Evolutionary conservation across 2,797 vertebrate species (phyloP), one percentile per base, ranked within the genome.

Genomic region (Denticeps clupeoides): DNA sequence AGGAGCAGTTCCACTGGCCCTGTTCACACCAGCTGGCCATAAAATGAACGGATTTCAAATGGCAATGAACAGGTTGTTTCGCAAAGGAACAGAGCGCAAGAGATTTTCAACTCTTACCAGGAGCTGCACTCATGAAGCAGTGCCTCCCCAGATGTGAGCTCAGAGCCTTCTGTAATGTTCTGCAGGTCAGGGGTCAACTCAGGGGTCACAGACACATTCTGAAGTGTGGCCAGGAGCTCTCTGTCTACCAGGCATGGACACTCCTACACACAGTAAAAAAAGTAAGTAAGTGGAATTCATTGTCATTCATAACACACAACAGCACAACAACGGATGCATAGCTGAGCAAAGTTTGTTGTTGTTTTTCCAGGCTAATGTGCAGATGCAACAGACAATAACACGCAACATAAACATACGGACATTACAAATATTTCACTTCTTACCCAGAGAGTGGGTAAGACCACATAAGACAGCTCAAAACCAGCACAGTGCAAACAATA

Each of bases 241-340:
- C 48, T 56, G 3, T 84, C 81, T 46, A 91, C 75, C 49, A 80
- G 41, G 40, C 90, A 93, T 0, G 88, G 87, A 51, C 91, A 93
- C 41, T 88, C 87, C 90, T 91, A 58, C 11, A 18, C 10, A 70
- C 41, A 63, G 62, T 6, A 29, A 26, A 3, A 47, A 1, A 50
- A 10, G 40, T 21, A 3, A 9, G 10, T 1, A 45, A 18, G n/a
- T n/a, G n/a, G n/a, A n/a, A n/a, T n/a, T 15, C 15, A 10, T 8
- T 25, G 19, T 19, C 33, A 37, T 4, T 38, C 21, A 31, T 8
- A 24, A 18, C 12, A 43, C 31, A 43, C 32, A 32, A 23, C 13
- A 28, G 32, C 21, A 18, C 45, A 22, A 28, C 9, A 7, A 35
- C 16, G 3, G 4, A 15, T 3, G 32, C 13, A 35, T 8, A 7